Evolutionary conservation across 2,797 vertebrate species (phyloP), one percentile per base, ranked within the genome.

Genomic region (Scolopax rusticola): DNA sequence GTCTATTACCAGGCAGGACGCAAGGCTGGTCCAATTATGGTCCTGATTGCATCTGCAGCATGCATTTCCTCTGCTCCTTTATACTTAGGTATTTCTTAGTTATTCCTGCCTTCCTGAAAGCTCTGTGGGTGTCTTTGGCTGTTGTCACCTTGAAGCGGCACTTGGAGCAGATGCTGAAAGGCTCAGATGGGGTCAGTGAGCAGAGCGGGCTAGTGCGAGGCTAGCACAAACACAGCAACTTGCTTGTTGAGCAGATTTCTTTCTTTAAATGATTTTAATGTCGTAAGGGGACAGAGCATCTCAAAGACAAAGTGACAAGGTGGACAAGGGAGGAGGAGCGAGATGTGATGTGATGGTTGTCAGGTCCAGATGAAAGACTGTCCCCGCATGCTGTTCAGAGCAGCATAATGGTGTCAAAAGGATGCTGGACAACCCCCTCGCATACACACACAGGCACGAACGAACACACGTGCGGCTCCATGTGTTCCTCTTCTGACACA

Each of bases 391-490:
- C 38, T 78, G 32, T 76, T 73, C 78, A 59, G 87, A 85, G 38
- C 15, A 47, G 30, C 27, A 2, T 4, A 40, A 28, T n/a, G 8
- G 3, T 70, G 27, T 69, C n/a, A 43, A 2, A 68, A 75, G 65
- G 41, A 43, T 73, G 14, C 30, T 76, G 43, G 24, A 16, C 6
- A 38, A 8, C 6, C 8, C 73, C 8, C 12, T 50, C 20, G n/a
- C 17, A 5, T 12, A 33, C 6, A 38, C 19, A 47, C 15, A 27
- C 3, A 50, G 23, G n/a, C 19, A 32, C 1, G 1, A 9, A 40
- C 0, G 0, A 36, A 5, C 20, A 45, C 27, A 5, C 0, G 0
- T 51, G 53, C 56, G 4, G 2, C 54, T 78, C 33, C 18, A 4
- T 5, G 8, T 76, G 19, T 78, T 92, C 51, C 38, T 85, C 12